A percentile compares a stretch with the other conserved stretches of the same genome.
Evolutionary conservation across 1,140 invertebrate species (phyloP).

Genomic region (Aphelenchoides fujianensis): DNA sequence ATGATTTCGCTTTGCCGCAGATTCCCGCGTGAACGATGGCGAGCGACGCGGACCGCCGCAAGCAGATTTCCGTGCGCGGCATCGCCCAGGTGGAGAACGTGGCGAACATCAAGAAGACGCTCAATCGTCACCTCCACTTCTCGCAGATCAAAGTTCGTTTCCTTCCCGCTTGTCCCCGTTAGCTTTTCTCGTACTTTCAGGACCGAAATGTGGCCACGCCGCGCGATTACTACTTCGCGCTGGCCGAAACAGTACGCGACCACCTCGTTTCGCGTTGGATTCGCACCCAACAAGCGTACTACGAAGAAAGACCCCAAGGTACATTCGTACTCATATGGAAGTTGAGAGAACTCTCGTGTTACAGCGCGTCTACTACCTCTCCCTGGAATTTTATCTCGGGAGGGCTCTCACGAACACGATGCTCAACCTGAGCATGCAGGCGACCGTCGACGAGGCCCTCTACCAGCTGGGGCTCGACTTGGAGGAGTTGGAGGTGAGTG

Average conservation of each 20-base stretch:
- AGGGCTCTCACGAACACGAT: constrained; percentile 94
- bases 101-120: constrained; percentile 83
- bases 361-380: constrained; percentile 98
- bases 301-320: constrained; percentile 99
- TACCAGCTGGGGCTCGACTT: constrained; percentile 97
- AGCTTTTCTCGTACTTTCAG: constrained; percentile 95
- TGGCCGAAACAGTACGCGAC: constrained; percentile 94
- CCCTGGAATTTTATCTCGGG: constrained; percentile 99
- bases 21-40: constrained; percentile 31
- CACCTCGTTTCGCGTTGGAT: constrained; percentile 98
- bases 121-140: constrained; percentile 97
- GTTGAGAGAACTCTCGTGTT: constrained; percentile 50
- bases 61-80: constrained; percentile 95
- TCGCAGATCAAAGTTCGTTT: constrained; percentile 95
- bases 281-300: constrained; percentile 96
- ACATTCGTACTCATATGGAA: no score
- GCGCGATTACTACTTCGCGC: constrained; percentile 93
- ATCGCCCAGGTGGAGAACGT: constrained; percentile 75
- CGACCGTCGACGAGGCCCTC: constrained; percentile 91
- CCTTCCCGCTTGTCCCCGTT: no score
- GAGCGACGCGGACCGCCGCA: constrained; percentile 81
- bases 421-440: constrained; percentile 96
- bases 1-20: not conserved
- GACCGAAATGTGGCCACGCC: constrained; percentile 96
- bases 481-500: constrained; percentile 90